Conservation (phyloP, 2,888 invertebrate species). For the Pinctada fucata region DNA sequence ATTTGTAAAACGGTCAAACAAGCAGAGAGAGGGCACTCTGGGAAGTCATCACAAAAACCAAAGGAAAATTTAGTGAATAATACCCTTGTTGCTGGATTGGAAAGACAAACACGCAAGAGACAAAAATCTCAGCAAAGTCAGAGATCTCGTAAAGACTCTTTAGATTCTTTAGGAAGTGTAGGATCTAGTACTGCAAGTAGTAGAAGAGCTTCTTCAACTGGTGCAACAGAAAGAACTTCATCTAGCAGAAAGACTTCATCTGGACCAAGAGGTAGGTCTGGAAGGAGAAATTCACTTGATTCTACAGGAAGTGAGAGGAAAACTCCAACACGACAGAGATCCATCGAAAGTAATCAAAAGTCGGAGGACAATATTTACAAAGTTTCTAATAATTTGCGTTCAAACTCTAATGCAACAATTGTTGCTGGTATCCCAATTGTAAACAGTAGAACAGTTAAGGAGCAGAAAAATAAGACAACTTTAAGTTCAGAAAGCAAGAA, state of each 20-base stretch:
- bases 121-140: neutral
- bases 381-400: slow-evolving; percentile 46
- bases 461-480: too few relatives aligned
- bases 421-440: slow-evolving; percentile 41
- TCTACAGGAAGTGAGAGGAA: slow-evolving; percentile 1
- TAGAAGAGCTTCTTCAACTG: neutral
- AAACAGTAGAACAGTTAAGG: slow-evolving; percentile 7
- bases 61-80: neutral
- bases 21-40: neutral
- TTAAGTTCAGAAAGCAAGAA: slow-evolving; percentile 2
- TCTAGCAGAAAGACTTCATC: neutral
- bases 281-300: neutral
- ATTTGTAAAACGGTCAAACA: neutral
- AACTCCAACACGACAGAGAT: too few relatives aligned
- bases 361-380: slow-evolving; percentile 27
- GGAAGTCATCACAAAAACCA: neutral
- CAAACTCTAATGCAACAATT: slow-evolving; percentile 45
- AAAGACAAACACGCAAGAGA: neutral
- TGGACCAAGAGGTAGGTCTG: neutral
- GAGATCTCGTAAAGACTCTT: neutral
- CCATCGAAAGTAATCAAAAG: slow-evolving; percentile 3
- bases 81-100: neutral
- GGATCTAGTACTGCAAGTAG: neutral
- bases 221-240: neutral
- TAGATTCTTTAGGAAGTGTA: neutral